These are phyloP conservation scores for Phoebastria nigripes DNA, from an alignment of 2,797 vertebrate species.

Conservation along the genomic window DNA sequence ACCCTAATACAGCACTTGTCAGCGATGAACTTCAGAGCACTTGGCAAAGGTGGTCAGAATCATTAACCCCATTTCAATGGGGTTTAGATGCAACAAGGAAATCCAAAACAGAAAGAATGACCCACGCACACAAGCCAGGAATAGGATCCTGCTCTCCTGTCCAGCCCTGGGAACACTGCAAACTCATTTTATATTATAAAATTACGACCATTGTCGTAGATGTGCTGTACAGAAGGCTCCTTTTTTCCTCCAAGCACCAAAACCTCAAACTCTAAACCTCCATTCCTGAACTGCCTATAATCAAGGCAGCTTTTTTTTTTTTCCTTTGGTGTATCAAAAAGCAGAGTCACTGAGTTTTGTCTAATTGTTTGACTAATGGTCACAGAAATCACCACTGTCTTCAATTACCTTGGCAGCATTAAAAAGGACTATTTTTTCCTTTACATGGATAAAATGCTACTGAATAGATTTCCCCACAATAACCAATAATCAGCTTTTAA, in stretches of 20 bases:
- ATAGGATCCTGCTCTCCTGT: neutral
- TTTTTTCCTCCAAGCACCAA: neutral
- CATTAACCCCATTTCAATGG: neutral
- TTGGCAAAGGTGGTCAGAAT: neutral
- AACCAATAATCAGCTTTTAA: neutral
- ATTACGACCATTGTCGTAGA: neutral
- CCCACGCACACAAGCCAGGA: fast-evolving
- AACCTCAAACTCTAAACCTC: neutral
- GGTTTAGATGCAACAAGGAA: neutral
- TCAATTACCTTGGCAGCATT: neutral
- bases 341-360: neutral
- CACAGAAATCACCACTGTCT: neutral
- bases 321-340: neutral
- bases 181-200: neutral
- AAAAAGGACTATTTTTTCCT: neutral
- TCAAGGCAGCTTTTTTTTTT: neutral
- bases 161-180: neutral
- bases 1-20: neutral
- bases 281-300: neutral
- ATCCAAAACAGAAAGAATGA: neutral
- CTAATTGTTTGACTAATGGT: neutral
- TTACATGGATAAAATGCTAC: neutral
- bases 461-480: neutral
- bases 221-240: neutral
- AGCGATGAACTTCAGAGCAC: neutral